These are phyloP conservation scores for Hydroisotoma schaefferi DNA, from an alignment of 2,888 invertebrate species.

Conservation along the genomic window DNA sequence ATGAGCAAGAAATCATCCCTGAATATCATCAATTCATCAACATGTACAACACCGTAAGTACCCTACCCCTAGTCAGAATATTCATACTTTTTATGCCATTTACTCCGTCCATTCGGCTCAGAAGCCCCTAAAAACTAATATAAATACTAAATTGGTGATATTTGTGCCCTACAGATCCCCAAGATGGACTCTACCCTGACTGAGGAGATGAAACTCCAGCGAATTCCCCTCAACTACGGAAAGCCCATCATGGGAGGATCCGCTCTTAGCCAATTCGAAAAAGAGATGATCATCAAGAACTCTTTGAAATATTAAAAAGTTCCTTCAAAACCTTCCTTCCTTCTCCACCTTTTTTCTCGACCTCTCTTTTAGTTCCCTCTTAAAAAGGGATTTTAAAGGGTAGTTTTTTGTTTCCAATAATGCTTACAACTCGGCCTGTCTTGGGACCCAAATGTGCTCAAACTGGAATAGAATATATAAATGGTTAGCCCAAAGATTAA, in stretches of 20 bases:
- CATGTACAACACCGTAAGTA: neutral
- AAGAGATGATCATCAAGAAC: no score
- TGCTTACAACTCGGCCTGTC: no score
- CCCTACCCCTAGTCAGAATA: no score
- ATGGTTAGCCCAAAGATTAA: no score
- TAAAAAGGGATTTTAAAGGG: neutral
- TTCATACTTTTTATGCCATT: no score
- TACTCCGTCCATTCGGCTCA: no score
- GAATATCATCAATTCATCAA: neutral
- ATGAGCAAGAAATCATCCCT: neutral
- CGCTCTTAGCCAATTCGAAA: constrained; percentile 12
- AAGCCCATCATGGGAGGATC: constrained; percentile 6
- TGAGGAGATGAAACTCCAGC: neutral
- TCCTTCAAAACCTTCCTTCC: neutral
- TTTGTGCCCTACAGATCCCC: no score
- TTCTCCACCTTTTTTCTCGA: neutral
- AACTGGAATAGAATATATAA: no score
- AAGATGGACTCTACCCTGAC: no score
- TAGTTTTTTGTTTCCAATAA: neutral
- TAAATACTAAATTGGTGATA: no score
- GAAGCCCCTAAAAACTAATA: no score
- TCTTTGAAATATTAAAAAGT: neutral
- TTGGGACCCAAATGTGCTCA: no score
- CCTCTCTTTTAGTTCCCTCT: constrained; percentile 5
- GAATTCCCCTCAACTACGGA: constrained; percentile 8